Evolutionary conservation across 2,888 invertebrate species (phyloP), one percentile per base, ranked within the genome.

Genomic region (Aromia moschata): DNA sequence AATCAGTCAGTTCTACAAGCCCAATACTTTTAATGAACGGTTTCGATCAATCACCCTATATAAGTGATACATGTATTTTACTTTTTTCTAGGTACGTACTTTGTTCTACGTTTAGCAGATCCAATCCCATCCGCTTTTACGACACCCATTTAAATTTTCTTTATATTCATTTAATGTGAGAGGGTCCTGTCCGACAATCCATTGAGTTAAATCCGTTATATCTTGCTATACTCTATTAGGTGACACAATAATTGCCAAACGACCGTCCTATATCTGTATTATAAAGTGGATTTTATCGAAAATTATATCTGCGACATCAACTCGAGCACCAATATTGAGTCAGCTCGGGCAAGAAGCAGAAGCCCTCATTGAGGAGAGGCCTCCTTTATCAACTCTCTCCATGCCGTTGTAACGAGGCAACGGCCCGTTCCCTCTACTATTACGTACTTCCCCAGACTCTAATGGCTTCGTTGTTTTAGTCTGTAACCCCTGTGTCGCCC

Each of bases 401-500:
- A 49, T n/a, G 49, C 56, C 63, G 60, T 64, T 60, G 64, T 68
- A 67, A 64, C 62, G 67, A 67, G 60, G 54, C 62, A 68, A 64
- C 65, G 68, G 64, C 46, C 62, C 69, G 62, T 70, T 72, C 67
- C n/a, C n/a, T 69, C 67, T 65, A 65, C 72, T 67, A 72, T 72
- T 72, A 68, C 70, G 63, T 67, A 59, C 64, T 67, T 67, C 68
- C 68, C 64, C 63, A 60, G 56, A 65, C 64, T 70, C 68, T 71
- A 72, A 72, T 71, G 70, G 72, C 67, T 68, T 63, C 66, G 72
- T 70, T 74, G 72, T 73, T 73, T 74, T 68, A 69, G 67, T 56
- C 64, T 72, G 68, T 74, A 70, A 70, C 74, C 71, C 71, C 67
- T 65, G 71, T 74, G 74, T 74, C 71, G 68, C 70, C 68, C 64